Conservation (phyloP, 1,140 invertebrate species). For the Drosophila sp. region DNA sequence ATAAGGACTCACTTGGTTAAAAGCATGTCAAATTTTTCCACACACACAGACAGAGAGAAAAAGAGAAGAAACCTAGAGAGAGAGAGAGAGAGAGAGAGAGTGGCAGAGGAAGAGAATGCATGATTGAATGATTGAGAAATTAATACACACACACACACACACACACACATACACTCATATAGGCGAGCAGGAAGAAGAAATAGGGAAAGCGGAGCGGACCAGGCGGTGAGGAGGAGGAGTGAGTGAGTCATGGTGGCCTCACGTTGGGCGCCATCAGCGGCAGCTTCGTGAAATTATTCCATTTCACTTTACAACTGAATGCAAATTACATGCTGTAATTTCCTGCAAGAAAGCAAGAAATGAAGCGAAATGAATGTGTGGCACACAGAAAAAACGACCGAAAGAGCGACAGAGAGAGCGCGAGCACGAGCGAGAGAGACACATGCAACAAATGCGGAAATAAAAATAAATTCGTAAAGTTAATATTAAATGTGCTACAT, state of each 20-base stretch:
- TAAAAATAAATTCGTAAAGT: conserved; percentile 82
- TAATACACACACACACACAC: conserved; percentile 62
- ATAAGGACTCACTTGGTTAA: conserved; percentile 48
- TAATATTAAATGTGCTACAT: conserved; percentile 81
- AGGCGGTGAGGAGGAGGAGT: too few species aligned
- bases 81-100: neutral
- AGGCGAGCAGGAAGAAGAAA: conserved; percentile 4
- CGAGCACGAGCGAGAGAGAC: conserved; percentile 24
- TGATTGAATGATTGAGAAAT: conserved; percentile 81
- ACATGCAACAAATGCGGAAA: conserved; percentile 59
- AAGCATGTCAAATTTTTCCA: conserved; percentile 76
- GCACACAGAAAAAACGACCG: conserved; percentile 31
- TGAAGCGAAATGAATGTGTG: conserved; percentile 39
- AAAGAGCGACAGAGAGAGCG: neutral
- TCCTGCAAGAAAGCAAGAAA: conserved; percentile 80
- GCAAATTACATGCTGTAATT: conserved; percentile 81
- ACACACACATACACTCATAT: conserved; percentile 46
- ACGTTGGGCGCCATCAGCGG: conserved; percentile 54
- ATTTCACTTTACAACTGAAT: conserved; percentile 81
- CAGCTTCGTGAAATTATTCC: conserved; percentile 78
- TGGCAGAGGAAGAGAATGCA: conserved; percentile 52
- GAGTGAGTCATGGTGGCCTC: neutral
- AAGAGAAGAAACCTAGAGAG: conserved; percentile 18
- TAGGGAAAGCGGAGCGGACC: neutral
- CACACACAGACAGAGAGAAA: conserved; percentile 40